Evolutionary conservation across 2,888 invertebrate species (phyloP), one percentile per base, ranked within the genome.

Genomic region (Frankliniella fusca): DNA sequence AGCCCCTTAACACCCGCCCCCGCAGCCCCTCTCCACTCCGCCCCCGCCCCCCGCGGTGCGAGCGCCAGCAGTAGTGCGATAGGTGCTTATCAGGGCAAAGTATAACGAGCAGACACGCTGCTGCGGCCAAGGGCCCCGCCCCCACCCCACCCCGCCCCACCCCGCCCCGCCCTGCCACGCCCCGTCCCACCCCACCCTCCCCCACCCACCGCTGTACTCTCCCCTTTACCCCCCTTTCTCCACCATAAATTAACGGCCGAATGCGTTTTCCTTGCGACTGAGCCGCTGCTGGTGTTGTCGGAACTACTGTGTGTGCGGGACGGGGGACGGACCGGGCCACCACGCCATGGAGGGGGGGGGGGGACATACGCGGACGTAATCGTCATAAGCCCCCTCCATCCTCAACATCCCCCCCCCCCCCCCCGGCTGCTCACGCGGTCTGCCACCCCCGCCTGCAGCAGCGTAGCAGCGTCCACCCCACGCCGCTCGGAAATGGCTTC

Each of bases 261-360:
- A 70, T 70, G 70, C 23, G 70, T 70, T 70, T 70, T 70, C 70
- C 70, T 23, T 23, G 23, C 70, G 70, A 70, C 70, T 70, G 18
- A 20, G 70, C 70, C 70, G 38, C 38, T 54, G 15, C 18, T 61
- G 15, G 10, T 61, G 11, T 61, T 61, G 61, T 61, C n/a, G 61
- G 7, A 38, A 38, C 38, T 38, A 38, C 38, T 38, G 38, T 38
- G 38, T 38, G 38, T 5, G 38, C 38, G 38, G 38, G 38, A 38
- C 38, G 38, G 38, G 38, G 38, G 38, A 38, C 38, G 38, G 38
- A 38, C 38, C 38, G 38, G 38, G 38, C 38, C 38, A 5, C 38
- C 3, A 5, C 38, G 38, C 3, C 38, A 2, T n/a, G n/a, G n/a
- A n/a, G 38, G 3, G 38, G 38, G 3, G 38, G 38, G 38, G 38